Percentiles rank a stretch among this genome's conserved stretches.
Evolutionary conservation across 2,113 vertebrate species (phyloP).

Genomic region (Furnarius figulus): DNA sequence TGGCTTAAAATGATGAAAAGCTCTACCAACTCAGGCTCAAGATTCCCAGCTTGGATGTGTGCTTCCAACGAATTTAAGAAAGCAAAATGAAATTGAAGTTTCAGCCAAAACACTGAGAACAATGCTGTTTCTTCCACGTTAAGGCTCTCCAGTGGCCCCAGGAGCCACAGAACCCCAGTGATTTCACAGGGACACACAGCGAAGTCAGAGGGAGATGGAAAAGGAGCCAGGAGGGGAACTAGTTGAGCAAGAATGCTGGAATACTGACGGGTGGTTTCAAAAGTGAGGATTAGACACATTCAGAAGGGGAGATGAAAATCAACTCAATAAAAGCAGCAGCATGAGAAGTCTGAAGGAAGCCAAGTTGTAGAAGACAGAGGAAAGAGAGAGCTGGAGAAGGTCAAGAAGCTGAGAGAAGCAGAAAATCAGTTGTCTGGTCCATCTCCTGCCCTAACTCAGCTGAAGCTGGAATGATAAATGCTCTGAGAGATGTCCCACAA

Average conservation of each 20-base stretch:
- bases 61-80: background rate
- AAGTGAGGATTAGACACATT: background rate
- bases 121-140: background rate
- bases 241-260: background rate
- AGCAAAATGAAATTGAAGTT: background rate
- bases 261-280: background rate
- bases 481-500: background rate
- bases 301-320: background rate
- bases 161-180: background rate
- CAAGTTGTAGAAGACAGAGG: background rate
- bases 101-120: background rate
- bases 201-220: background rate
- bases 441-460: background rate
- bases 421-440: background rate
- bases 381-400: background rate
- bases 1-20: background rate
- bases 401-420: no score
- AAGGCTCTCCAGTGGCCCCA: background rate
- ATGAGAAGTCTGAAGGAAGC: background rate
- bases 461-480: rapidly evolving
- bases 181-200: background rate
- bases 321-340: background rate
- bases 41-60: background rate
- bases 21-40: background rate
- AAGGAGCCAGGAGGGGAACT: background rate